Base-by-base conservation (phyloP, 2,888 invertebrate species). In the Bibio marci region DNA sequence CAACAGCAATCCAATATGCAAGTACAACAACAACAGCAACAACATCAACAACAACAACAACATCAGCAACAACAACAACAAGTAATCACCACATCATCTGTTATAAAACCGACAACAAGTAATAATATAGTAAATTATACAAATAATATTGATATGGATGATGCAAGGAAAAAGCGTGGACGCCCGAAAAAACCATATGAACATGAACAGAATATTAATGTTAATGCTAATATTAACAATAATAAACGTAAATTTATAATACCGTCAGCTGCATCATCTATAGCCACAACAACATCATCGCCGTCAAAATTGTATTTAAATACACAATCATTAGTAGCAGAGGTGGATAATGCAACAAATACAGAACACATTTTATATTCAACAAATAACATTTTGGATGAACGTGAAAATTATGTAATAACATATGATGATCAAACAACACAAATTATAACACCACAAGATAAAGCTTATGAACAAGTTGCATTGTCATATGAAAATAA, bases 21-120 rank as follows among this genome's bases (percentile, higher is more conserved):
- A 35, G 26, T 35, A 17, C 38, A 35, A 25, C 39, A 18, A 22
- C 39, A 26, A 37, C 37, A 35, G 27, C 22, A 37, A 27, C 18
- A 19, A 26, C 36, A 38, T 34, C 40, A 37, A 26, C 26, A 28
- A 14, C 30, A 13, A 18, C 3, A 19, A 10, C 27, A 35, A 35
- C 26, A 25, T 15, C 15, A 36, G n/a, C 28, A 28, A 36, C n/a
- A 18, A 27, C 22, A 6, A 22, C 22, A 6, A 22, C 22, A 6
- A 22, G 8, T 22, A 22, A 22, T 22, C n/a, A n/a, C n/a, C n/a
- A n/a, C n/a, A n/a, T n/a, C n/a, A n/a, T n/a, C n/a, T n/a, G n/a
- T n/a, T n/a, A n/a, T n/a, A n/a, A n/a, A n/a, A n/a, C n/a, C n/a
- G n/a, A n/a, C n/a, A n/a, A 22, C 22, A 22, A 22, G 8, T 22